Evolutionary conservation across 2,113 vertebrate genomes (phyloP).

Genomic region (Laticauda laticaudata): DNA sequence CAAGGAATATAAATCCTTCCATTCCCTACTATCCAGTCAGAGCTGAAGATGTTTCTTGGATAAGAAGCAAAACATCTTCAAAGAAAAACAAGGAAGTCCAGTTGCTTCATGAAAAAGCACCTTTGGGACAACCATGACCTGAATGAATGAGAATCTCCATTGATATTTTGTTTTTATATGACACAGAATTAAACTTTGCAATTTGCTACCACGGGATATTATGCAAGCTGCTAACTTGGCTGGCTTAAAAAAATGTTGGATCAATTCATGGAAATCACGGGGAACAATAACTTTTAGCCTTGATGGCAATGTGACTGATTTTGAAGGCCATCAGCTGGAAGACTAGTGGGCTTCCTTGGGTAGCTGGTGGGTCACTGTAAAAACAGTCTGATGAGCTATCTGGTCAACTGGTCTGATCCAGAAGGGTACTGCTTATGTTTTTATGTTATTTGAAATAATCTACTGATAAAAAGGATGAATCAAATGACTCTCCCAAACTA

Average conservation of each 20-base stretch:
- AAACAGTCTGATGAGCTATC: background rate
- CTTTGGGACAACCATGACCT: no score
- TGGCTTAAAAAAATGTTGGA: background rate
- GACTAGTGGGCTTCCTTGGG: background rate
- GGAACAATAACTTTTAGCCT: background rate
- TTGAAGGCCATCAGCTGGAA: background rate
- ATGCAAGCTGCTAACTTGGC: background rate
- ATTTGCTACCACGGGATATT: background rate
- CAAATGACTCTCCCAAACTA: background rate
- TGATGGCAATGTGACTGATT: background rate
- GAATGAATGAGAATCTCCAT: no score
- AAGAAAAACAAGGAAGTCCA: no score
- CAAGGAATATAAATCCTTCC: no score
- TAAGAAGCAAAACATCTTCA: no score
- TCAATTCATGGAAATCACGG: background rate
- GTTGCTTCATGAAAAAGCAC: no score
- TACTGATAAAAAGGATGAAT: background rate
- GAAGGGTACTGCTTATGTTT: background rate
- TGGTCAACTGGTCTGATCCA: background rate
- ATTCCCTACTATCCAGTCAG: no score
- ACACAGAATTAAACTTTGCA: background rate
- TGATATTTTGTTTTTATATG: no score
- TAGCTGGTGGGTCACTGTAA: background rate
- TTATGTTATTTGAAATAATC: background rate
- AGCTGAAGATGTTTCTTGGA: no score